These are phyloP conservation scores for Scomber scombrus DNA, from an alignment of 2,113 vertebrate genomes.

Conservation along the genomic window DNA sequence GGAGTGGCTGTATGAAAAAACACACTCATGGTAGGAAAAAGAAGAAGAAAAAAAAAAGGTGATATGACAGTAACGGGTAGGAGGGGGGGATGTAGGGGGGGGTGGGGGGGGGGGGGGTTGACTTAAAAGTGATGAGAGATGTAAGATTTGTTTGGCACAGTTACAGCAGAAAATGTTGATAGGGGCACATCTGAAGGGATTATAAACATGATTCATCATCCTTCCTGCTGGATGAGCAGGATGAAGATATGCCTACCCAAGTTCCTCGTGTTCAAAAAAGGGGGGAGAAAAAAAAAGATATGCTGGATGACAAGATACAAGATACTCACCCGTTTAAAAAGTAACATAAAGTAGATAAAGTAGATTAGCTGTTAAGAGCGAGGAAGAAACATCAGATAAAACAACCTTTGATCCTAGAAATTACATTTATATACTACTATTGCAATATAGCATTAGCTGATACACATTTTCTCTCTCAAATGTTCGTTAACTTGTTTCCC, in stretches of 20 bases:
- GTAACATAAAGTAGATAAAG: not conserved
- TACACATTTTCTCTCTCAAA: too few species aligned
- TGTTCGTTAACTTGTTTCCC: too few species aligned
- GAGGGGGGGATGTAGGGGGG: too few species aligned
- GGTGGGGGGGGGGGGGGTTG: too few species aligned
- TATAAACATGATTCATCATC: conserved; percentile 63
- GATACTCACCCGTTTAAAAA: not conserved
- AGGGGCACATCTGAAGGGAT: conserved; percentile 59
- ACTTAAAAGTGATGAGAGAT: conserved; percentile 55
- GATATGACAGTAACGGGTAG: conserved; percentile 13
- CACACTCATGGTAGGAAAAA: not conserved
- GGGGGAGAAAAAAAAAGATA: too few species aligned
- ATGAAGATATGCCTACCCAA: conserved; percentile 24
- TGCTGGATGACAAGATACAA: not conserved
- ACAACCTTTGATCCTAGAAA: too few species aligned
- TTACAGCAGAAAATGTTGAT: conserved; percentile 52
- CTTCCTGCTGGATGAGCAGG: conserved; percentile 25
- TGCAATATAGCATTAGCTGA: too few species aligned
- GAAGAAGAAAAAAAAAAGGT: conserved; percentile 6
- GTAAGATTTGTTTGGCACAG: conserved; percentile 38
- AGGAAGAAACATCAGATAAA: not conserved
- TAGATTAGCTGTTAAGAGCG: not conserved
- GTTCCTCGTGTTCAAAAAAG: conserved; percentile 23
- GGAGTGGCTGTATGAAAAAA: conserved; percentile 24
- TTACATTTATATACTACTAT: too few species aligned